Conservation (phyloP, 2,888 invertebrate species). For the Scaptomyza flava region DNA sequence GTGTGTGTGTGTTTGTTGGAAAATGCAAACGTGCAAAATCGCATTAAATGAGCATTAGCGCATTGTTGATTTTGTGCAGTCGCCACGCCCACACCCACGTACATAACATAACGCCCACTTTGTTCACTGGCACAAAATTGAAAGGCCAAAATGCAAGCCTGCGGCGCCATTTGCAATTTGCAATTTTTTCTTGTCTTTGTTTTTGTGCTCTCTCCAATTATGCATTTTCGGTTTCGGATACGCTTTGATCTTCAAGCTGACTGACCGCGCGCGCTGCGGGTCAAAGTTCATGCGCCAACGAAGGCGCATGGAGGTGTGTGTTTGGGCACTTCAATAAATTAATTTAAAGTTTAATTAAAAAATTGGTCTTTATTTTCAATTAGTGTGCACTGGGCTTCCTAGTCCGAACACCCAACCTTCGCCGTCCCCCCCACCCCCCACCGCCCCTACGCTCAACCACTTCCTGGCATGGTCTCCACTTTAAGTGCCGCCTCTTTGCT, state of each 20-base stretch:
- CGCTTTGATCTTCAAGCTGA: constrained; percentile 60
- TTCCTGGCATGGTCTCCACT: constrained; percentile 3
- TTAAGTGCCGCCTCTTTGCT: constrained; percentile 33
- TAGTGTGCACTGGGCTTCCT: constrained; percentile 46
- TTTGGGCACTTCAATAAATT: constrained; percentile 77
- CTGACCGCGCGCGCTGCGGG: constrained; percentile 56
- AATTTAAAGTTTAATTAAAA: constrained; percentile 80
- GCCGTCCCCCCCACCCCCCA: no score
- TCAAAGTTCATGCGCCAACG: constrained; percentile 51
- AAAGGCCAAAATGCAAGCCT: constrained; percentile 9
- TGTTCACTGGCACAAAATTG: constrained; percentile 1
- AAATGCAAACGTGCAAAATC: constrained; percentile 74
- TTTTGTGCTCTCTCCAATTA: not conserved
- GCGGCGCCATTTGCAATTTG: constrained; percentile 42
- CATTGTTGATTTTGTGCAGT: constrained; percentile 63
- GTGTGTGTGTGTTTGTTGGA: constrained; percentile 22
- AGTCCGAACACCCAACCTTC: not conserved
- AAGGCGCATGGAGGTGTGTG: not conserved
- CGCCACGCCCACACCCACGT: not conserved
- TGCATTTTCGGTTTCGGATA: constrained; percentile 14
- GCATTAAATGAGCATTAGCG: constrained; percentile 81
- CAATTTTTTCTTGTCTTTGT: not conserved
- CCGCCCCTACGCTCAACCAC: not conserved
- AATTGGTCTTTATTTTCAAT: constrained; percentile 78
- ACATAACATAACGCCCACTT: not conserved